Evolutionary conservation across 2,113 vertebrate genomes (phyloP), one percentile per base, ranked within the genome.

Genomic region (Peromyscus californicus): DNA sequence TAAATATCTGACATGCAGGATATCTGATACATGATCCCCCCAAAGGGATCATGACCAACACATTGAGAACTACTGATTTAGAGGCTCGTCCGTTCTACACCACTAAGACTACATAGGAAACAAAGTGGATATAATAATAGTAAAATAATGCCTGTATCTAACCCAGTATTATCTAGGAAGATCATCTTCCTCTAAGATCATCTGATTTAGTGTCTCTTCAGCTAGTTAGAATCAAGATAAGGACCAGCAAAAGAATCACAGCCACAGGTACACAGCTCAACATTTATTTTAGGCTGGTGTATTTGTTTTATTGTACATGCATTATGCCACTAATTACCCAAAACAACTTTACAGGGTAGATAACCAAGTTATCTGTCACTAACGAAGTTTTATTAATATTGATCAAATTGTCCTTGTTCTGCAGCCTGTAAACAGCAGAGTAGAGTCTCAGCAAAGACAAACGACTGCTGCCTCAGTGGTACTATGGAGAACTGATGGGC

Each of bases 391-490:
- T 67, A 31, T 4, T 54, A 4, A 45, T 78, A 48, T 10, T 42
- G 19, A 69, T 57, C 6, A 65, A 48, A 65, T 6, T 54, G 0
- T 48, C 10, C 21, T 79, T 54, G 7, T 17, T 31, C 16, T 36
- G 45, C 1, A 29, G 2, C 2, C 45, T 29, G 26, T 42, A 15
- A 86, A 4, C 1, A 24, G 7, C 31, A 74, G 45, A 67, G 7
- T 8, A 15, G 33, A 11, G 2, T 59, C 15, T 70, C 36, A 9
- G 19, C 5, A 4, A 12, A 89, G 48, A 7, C 17, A 21, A 84
- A 65, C 16, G 7, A 7, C 1, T 33, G 2, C 22, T n/a, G 6
- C 36, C 9, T 24, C 4, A 6, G 9, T 8, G 0, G 0, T 12
- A 10, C 61, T 5, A 0, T 17, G 26, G 10, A 29, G 26, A 17